phyloP scores from a whole-genome alignment of 2,888 invertebrate genomes.

The Opisthograptis luteolata region DNA sequence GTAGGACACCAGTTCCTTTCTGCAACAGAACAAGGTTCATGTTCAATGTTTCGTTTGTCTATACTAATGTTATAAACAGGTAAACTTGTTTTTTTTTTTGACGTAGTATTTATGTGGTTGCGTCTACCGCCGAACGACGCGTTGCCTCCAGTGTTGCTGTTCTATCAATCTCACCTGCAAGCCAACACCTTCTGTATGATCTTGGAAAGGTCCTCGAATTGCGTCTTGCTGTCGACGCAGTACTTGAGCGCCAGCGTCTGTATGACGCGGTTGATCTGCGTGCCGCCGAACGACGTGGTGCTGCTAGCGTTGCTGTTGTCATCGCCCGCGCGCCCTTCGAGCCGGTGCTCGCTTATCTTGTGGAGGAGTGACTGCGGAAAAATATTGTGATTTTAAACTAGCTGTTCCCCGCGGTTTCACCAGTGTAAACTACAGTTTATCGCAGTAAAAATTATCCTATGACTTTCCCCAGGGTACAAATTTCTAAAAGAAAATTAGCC shows the following conservation, averaged over 20 bases:
- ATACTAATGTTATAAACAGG: too few relatives aligned
- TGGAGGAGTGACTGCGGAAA: constrained; percentile 87
- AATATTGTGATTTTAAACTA: too few relatives aligned
- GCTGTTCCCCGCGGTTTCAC: too few relatives aligned
- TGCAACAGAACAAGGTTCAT: constrained; percentile 44
- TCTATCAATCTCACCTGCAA: constrained; percentile 86
- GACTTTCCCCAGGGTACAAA: too few relatives aligned
- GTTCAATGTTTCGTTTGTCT: too few relatives aligned
- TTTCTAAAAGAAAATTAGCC: too few relatives aligned
- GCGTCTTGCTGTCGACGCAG: constrained; percentile 96
- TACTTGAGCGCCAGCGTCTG: constrained; percentile 97
- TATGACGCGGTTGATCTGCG: constrained; percentile 95
- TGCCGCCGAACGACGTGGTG: constrained; percentile 82
- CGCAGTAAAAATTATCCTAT: too few relatives aligned
- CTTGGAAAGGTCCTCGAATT: constrained; percentile 97
- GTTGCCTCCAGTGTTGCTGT: too few relatives aligned
- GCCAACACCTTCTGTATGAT: constrained; percentile 96
- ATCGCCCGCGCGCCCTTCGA: constrained; percentile 86
- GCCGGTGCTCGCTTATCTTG: constrained; percentile 94
- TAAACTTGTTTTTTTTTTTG: neutral
- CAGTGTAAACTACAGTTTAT: too few relatives aligned
- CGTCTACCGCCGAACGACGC: too few relatives aligned
- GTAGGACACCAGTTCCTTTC: constrained; percentile 94
- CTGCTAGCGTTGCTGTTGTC: constrained; percentile 78
- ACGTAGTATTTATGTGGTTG: neutral